Base-by-base conservation (phyloP, 1,140 invertebrate species). In the Mamestra configurata region DNA sequence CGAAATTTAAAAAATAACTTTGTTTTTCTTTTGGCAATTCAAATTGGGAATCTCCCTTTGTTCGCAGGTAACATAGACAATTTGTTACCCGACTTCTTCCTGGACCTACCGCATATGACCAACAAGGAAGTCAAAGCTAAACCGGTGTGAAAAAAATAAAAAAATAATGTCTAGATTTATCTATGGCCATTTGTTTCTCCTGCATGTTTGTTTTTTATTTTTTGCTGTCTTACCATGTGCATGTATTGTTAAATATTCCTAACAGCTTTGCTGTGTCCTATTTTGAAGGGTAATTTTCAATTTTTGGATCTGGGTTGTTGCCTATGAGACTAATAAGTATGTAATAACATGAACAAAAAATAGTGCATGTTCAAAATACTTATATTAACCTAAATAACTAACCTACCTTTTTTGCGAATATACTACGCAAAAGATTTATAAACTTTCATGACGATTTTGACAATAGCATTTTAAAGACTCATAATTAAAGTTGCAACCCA, bases 71-170 rank as follows among this genome's bases (percentile, higher is more conserved):
- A 97, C 84, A 93, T 95, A 85, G 95, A 96, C 70, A 96, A 96
- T 77, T 95, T 99, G 40, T 97, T 99, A 96, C 96, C 96, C 0
- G 99, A 99, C 94, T 99, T 99, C 92, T 99, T 99, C 94, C 91
- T 99, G 89, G 98, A 98, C 73, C 94, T 85, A 40, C 88, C 90
- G 43, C 88, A 84, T 24, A 83, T 77, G 66, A 72, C 71, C 22
- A 82, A 59, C 24, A 66, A 40, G 61, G 61, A 83, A 79, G 57
- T 80, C 57, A 70, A 77, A 79, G 75, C 68, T 37, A 82, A 83
- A 80, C 87, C 93, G 90, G 81, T 92, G 87, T 88, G 88, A 87
- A 79, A 40, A 77, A 81, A 51, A 49, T 68, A 68, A 18, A 76
- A 57, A n/a, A 77, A 61, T 22, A 59, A 66, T 72, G 35, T 43